These are phyloP conservation scores for Vulpes ferrilata DNA, from an alignment of 2,113 vertebrate species.

Conservation along the genomic window DNA sequence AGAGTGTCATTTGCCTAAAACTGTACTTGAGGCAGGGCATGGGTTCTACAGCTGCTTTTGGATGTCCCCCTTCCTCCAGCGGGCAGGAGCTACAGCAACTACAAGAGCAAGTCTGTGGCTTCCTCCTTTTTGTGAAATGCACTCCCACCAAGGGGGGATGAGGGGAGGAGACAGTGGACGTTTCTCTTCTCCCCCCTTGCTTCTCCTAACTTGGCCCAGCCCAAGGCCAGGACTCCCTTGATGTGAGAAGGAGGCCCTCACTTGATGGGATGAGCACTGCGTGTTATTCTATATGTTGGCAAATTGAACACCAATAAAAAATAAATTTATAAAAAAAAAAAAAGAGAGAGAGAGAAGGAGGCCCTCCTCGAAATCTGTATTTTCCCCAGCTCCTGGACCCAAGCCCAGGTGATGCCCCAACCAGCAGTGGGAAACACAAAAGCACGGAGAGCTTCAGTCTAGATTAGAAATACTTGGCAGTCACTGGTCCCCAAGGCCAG, in stretches of 20 bases:
- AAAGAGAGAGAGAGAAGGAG: neutral
- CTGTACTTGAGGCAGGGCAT: neutral
- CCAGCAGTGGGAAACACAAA: neutral
- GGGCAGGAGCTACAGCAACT: neutral
- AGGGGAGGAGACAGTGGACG: accelerated
- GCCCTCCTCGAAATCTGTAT: neutral
- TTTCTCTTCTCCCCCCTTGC: neutral
- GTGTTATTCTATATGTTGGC: no score
- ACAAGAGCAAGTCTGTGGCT: neutral
- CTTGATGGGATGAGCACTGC: no score
- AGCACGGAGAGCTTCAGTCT: neutral
- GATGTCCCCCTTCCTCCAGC: neutral
- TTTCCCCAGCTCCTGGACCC: neutral
- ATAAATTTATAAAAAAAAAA: no score
- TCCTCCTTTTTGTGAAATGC: neutral
- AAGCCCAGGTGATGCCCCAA: neutral
- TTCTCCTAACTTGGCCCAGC: neutral
- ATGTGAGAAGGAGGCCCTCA: neutral
- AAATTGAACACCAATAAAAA: no score
- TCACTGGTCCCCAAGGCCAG: neutral
- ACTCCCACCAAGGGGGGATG: no score
- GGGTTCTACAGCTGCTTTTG: neutral
- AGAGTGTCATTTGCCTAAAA: neutral
- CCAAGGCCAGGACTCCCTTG: neutral
- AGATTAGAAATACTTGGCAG: neutral